Percentiles rank a stretch among this genome's conserved stretches.
These are phyloP conservation scores for Cydia strobilella DNA, from an alignment of 1,140 invertebrate species.

Conservation along the genomic window DNA sequence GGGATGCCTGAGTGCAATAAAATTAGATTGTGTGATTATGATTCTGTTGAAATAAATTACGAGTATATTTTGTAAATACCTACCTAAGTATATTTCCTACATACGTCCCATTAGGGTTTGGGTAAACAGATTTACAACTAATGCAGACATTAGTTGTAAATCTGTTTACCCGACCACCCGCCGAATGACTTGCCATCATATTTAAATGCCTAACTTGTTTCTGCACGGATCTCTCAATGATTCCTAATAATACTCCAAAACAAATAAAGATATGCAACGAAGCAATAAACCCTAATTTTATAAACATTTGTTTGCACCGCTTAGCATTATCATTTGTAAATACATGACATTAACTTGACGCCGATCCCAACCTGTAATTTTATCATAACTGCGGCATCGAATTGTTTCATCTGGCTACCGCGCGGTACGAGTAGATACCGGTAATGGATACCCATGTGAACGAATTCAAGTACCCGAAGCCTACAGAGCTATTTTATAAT, in stretches of 20 bases:
- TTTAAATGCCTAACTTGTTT: slow-evolving; percentile 3
- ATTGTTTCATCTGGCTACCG: slow-evolving; percentile 46
- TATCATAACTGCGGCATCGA: slow-evolving; percentile 36
- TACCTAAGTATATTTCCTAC: too few species aligned
- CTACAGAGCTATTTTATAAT: slow-evolving; percentile 57
- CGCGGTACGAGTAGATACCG: slow-evolving; percentile 38
- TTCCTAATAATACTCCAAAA: not conserved
- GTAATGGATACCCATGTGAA: slow-evolving; percentile 45
- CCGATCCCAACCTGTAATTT: slow-evolving; percentile 34
- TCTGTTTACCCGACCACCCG: not conserved
- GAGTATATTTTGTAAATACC: not conserved
- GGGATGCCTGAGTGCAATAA: slow-evolving; percentile 37
- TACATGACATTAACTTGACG: slow-evolving; percentile 43
- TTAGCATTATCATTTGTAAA: slow-evolving; percentile 37
- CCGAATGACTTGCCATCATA: not conserved
- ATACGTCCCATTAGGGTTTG: not conserved
- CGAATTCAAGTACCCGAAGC: slow-evolving; percentile 50
- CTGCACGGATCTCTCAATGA: slow-evolving; percentile 2
- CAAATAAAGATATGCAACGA: not conserved
- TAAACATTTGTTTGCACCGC: slow-evolving; percentile 26
- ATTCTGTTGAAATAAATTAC: not conserved
- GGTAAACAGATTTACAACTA: too few species aligned
- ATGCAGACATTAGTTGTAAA: not conserved
- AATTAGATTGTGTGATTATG: slow-evolving; percentile 6
- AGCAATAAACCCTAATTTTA: slow-evolving; percentile 31